Conservation (phyloP, 2,113 vertebrate genomes). For the Stegastes partitus region DNA sequence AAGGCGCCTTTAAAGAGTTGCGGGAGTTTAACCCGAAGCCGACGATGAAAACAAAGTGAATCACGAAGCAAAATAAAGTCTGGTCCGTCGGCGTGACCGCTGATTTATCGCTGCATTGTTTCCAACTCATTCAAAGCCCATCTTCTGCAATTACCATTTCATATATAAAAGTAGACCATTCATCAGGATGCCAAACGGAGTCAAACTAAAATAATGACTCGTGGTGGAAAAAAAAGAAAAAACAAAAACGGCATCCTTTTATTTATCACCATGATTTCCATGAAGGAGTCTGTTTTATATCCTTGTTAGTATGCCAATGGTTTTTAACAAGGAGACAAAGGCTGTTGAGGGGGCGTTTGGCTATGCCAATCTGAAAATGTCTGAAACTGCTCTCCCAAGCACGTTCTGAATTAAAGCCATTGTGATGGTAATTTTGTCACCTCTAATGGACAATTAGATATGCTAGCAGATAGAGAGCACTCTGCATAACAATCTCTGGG, state of each 20-base stretch:
- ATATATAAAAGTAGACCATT: slow-evolving; percentile 18
- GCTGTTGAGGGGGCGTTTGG: slow-evolving; percentile 52
- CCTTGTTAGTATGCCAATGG: slow-evolving; percentile 60
- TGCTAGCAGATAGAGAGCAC: slow-evolving; percentile 70
- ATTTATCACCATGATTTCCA: slow-evolving; percentile 48
- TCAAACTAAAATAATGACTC: slow-evolving; percentile 41
- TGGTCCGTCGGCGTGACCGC: slow-evolving; percentile 6
- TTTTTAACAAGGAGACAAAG: slow-evolving; percentile 60
- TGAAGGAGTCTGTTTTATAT: slow-evolving; percentile 30
- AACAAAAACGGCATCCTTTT: slow-evolving; percentile 14
- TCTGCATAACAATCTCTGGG: slow-evolving; percentile 66
- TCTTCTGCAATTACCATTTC: slow-evolving; percentile 28
- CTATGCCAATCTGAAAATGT: slow-evolving; percentile 57
- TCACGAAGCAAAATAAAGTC: slow-evolving; percentile 15
- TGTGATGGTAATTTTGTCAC: slow-evolving; percentile 80
- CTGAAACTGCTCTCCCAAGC: slow-evolving; percentile 61
- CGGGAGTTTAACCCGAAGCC: slow-evolving; percentile 6
- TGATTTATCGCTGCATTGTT: slow-evolving; percentile 15
- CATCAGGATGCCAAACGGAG: slow-evolving; percentile 40
- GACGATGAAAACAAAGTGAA: slow-evolving; percentile 25
- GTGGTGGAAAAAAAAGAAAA: too few relatives aligned
- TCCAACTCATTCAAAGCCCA: neutral
- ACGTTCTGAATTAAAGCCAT: slow-evolving; percentile 67
- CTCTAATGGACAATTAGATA: slow-evolving; percentile 83
- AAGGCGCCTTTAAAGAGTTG: slow-evolving; percentile 37